These are phyloP conservation scores for Trachemys scripta DNA, from an alignment of 2,113 vertebrate genomes.

Conservation along the genomic window DNA sequence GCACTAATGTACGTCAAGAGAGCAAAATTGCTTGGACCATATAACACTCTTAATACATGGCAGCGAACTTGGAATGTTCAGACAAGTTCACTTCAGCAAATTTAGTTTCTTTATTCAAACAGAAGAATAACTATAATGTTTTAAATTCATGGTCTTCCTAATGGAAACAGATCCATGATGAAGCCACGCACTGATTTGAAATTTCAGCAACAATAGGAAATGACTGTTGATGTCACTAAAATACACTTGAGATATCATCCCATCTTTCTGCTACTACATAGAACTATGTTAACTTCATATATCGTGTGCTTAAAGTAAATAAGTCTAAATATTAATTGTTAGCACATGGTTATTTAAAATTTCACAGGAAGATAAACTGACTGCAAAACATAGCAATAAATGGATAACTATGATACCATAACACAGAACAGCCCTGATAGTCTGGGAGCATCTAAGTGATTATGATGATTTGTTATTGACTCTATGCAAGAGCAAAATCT, in stretches of 20 bases:
- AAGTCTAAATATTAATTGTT: background rate
- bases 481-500: background rate
- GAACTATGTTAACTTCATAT: background rate
- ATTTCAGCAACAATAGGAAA: background rate
- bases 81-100: background rate
- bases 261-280: background rate
- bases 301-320: background rate
- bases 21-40: background rate
- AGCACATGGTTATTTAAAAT: background rate
- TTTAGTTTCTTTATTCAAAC: slow-evolving; percentile 39
- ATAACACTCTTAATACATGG: background rate
- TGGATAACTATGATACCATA: background rate
- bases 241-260: background rate
- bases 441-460: no score
- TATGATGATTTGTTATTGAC: background rate
- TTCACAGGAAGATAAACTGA: background rate
- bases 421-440: background rate
- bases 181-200: background rate
- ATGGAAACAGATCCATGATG: background rate
- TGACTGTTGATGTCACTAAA: background rate
- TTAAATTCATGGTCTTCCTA: background rate
- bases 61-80: background rate
- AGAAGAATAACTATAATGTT: background rate
- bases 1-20: background rate
- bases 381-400: background rate